phyloP scores from a whole-genome alignment of 2,113 vertebrate genomes.

The Centrocercus urophasianus region DNA sequence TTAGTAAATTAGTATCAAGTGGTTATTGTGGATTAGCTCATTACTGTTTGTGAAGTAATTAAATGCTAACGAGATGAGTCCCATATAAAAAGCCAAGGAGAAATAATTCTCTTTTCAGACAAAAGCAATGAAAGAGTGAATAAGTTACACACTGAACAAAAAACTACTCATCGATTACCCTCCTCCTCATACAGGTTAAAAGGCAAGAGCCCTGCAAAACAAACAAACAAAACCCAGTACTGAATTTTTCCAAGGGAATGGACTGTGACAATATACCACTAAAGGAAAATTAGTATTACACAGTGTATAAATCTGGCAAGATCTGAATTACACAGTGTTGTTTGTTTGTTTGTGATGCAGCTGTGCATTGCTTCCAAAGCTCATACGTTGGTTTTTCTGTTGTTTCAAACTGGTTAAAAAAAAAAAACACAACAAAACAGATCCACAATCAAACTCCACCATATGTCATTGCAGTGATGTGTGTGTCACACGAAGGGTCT shows the following conservation, averaged over 20 bases:
- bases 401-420: not conserved
- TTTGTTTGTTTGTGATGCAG: not conserved
- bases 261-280: not conserved
- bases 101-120: not conserved
- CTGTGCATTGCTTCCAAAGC: not conserved
- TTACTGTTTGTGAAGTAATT: not conserved
- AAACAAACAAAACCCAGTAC: not conserved
- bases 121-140: not conserved
- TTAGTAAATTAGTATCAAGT: not conserved
- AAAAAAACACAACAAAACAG: not conserved
- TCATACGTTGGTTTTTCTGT: not conserved
- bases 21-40: not conserved
- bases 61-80: not conserved
- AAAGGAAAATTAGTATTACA: not conserved
- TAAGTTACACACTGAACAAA: not conserved
- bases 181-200: not conserved
- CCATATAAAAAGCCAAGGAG: not conserved
- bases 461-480: not conserved
- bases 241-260: not conserved
- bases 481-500: not conserved
- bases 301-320: not conserved
- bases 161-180: not conserved
- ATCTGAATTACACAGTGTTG: not conserved
- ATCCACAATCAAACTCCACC: conserved; percentile 3
- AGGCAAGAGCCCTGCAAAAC: not conserved